Base-by-base conservation (phyloP, 1,140 invertebrate genomes). In the Drosophila persimilis region DNA sequence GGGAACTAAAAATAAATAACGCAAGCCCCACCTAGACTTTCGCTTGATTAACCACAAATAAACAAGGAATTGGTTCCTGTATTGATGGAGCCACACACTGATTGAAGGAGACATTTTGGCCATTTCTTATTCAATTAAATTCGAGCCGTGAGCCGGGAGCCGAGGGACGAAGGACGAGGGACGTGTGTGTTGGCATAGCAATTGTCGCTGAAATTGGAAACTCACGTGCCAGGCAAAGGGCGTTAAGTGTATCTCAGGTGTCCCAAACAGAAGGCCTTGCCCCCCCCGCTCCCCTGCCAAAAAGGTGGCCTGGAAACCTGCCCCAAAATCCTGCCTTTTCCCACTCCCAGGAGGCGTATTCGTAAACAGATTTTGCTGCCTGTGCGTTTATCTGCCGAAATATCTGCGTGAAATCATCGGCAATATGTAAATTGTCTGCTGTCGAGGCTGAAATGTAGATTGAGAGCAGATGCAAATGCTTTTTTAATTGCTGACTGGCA, bases 161-260 rank as follows among this genome's bases (percentile, higher is more conserved):
- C 29, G 2, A 2, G 20, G 0, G 20, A 1, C 20, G 20, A 0
- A 2, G 2, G 2, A 1, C 20, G 20, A 20, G 31, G 57, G 53
- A 64, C 70, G 71, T 57, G 67, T 57, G 67, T 71, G 64, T 69
- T 69, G 65, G 64, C 65, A 69, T 57, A 50, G 65, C 65, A 67
- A 69, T 69, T 69, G 65, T 70, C 72, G 59, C 54, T 60, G 59
- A 80, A 80, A 67, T 74, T 69, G 66, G 58, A 85, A 63, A 60
- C 58, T 69, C 71, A 85, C 80, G 80, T 76, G 80, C 65, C 48
- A 48, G 54, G 4, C 24, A 26, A 5, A 5, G 24, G 58, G 60
- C 66, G 64, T 71, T 66, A 61, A 83, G 73, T 67, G 59, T 59
- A 31, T 57, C 66, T 69, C 69, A 69, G 64, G 43, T 45, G 45